Evolutionary conservation across 2,888 invertebrate species (phyloP), one percentile per base, ranked within the genome.

Genomic region (Tenthredo mesomela): DNA sequence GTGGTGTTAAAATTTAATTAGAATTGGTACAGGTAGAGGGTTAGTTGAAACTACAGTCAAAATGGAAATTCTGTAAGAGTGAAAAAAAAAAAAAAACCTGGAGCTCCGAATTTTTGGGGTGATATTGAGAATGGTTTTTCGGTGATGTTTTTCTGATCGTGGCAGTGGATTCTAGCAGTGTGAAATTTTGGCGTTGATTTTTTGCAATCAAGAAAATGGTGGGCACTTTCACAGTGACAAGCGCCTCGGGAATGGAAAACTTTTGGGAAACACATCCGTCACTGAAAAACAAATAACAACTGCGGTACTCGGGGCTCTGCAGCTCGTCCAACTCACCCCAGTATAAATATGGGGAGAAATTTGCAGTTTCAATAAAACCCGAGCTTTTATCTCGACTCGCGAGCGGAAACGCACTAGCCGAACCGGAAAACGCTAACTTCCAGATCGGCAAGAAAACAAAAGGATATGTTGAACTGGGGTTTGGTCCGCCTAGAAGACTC

Each of bases 201-300:
- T 50, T 77, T 77, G 77, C 77, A 77, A 47, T 77, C 50, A 54
- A 37, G 25, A 50, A 77, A 77, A 77, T 54, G 50, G 50, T 29
- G 40, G 73, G 40, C 40, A 73, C 73, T 67, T 67, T 29, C 10
- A n/a, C 71, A 40, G 40, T 71, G 71, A 71, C 71, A 71, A 67
- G 33, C 67, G 67, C 29, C 0, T 67, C 33, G 67, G 67, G 73
- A 43, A 29, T 33, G 77, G 15, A 33, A 77, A 77, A 77, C 77
- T 77, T 77, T 77, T 29, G 77, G 47, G 54, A 77, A 47, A 77
- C 77, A 77, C 77, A 77, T 77, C 77, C 77, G 77, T 77, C 77
- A 77, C 77, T 50, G 77, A 25, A 77, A 77, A 77, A 77, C 50
- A 77, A 77, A 77, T 77, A 77, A 50, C 50, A 40, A 77, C 47